Evolutionary conservation across 2,888 invertebrate species (phyloP), one percentile per base, ranked within the genome.

Genomic region (Coelinius sp.): DNA sequence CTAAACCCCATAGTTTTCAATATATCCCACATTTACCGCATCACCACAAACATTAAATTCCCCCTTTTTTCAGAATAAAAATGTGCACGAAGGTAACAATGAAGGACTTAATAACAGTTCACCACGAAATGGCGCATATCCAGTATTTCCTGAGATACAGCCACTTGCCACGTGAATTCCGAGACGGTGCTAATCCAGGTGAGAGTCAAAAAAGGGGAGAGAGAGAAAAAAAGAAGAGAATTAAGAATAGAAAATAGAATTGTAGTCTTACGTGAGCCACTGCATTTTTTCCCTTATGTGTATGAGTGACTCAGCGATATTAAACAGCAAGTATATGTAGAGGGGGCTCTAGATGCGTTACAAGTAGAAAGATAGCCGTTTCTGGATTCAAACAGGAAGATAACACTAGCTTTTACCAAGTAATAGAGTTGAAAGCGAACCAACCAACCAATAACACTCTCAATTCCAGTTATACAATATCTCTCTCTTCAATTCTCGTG

Each of bases 181-280:
- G 97, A 62, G 95, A 94, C 84, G 97, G 97, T 0, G 97, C 97
- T 0, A 98, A 97, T 89, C 96, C 97, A 89, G 96, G 96, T 93
- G 84, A 82, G 79, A 79, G 70, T 70, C 25, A 8, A 31, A 64
- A 46, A 62, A 7, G 2, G 1, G 12, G 14, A 14, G 27, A 10
- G 1, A 63, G n/a, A n/a, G n/a, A 31, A 64, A 46, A 62, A 7
- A 7, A 0, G 12, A 22, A 14, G 27, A 10, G 1, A 63, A 35
- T 52, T 22, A 46, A 22, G 22, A 38, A 53, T 41, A 64, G 25
- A n/a, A 46, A 27, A 27, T 52, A 49, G 1, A 31, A 49, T 25
- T 41, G 22, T 71, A 76, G 44, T 63, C 66, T 71, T 71, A 75
- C 72, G 73, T 41, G 41, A 65, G 20, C 65, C 7, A 20, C 17